These are phyloP conservation scores for Drosophila equinoxialis DNA, from an alignment of 1,140 invertebrate genomes.

Conservation along the genomic window DNA sequence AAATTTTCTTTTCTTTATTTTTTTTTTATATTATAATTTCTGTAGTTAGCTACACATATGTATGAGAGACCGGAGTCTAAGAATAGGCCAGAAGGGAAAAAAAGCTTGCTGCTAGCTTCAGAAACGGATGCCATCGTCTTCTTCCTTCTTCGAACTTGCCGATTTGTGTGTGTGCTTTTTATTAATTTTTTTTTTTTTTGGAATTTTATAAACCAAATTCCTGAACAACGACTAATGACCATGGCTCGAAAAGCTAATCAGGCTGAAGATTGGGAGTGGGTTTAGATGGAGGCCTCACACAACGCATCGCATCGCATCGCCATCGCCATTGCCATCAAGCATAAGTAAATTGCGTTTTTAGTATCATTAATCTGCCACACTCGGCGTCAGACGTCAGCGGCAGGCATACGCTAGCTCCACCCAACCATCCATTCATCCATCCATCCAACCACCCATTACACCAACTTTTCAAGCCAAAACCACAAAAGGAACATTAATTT, in stretches of 20 bases:
- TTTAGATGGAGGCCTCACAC: conserved; percentile 16
- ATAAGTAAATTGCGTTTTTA: conserved; percentile 43
- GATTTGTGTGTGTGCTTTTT: conserved; percentile 36
- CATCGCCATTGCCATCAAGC: neutral
- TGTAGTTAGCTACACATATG: conserved; percentile 55
- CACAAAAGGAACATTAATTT: conserved; percentile 80
- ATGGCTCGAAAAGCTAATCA: conserved; percentile 71
- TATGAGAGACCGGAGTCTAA: conserved; percentile 5
- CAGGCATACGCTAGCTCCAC: conserved; percentile 48
- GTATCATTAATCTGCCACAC: conserved; percentile 78
- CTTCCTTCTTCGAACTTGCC: conserved; percentile 8
- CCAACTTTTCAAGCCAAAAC: conserved; percentile 25
- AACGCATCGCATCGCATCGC: neutral
- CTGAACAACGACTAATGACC: conserved; percentile 74
- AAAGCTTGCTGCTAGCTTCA: no score
- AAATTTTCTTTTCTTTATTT: conserved; percentile 50
- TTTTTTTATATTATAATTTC: conserved; percentile 59
- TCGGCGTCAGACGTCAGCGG: conserved; percentile 66
- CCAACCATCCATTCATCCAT: conserved; percentile 23
- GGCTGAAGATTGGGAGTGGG: conserved; percentile 16
- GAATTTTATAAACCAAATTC: conserved; percentile 68
- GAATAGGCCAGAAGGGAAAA: neutral
- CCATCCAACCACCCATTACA: conserved; percentile 8
- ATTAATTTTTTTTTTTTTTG: conserved; percentile 54
- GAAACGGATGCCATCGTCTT: conserved; percentile 1